phyloP scores from a whole-genome alignment of 92 coral and sea anemone species.

The Zoanthus solanderi region DNA sequence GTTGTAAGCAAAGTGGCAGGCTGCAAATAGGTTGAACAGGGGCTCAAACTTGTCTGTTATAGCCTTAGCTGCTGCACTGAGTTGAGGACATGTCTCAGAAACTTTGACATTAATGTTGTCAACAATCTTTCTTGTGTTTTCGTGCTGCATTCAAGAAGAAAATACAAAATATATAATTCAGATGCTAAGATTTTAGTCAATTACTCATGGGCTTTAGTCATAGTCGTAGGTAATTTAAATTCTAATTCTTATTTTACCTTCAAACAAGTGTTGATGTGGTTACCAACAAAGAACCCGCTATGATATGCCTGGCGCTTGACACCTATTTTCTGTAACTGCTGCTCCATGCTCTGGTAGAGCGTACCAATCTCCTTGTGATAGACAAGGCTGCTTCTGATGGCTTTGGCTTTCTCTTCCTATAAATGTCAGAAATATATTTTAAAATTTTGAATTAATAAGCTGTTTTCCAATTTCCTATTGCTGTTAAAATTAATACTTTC shows the following conservation, averaged over 20 bases:
- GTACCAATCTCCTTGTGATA: not conserved
- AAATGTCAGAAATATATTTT: not conserved
- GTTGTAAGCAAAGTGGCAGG: constrained; percentile 35
- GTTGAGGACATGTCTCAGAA: not conserved
- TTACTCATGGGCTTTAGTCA: not conserved
- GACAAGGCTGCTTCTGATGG: not conserved
- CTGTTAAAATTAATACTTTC: constrained; percentile 16
- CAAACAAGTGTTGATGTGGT: constrained; percentile 42
- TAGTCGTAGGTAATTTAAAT: not conserved
- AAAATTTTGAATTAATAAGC: not conserved
- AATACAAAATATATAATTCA: constrained; percentile 13
- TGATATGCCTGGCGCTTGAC: constrained; percentile 46
- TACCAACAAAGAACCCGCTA: constrained; percentile 44
- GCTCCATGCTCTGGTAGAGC: constrained; percentile 1
- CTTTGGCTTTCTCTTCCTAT: constrained; percentile 19
- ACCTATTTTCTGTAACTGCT: not conserved
- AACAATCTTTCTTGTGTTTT: constrained; percentile 25
- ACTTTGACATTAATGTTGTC: not conserved
- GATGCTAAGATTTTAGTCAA: not conserved
- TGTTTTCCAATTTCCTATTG: not conserved
- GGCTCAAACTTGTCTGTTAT: not conserved
- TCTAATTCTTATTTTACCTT: not conserved
- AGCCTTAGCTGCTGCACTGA: not conserved
- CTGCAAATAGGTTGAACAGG: constrained; percentile 24
- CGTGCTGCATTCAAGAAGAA: not conserved